Conservation (phyloP, 2,113 vertebrate species). For the Diphyllodes magnificus region DNA sequence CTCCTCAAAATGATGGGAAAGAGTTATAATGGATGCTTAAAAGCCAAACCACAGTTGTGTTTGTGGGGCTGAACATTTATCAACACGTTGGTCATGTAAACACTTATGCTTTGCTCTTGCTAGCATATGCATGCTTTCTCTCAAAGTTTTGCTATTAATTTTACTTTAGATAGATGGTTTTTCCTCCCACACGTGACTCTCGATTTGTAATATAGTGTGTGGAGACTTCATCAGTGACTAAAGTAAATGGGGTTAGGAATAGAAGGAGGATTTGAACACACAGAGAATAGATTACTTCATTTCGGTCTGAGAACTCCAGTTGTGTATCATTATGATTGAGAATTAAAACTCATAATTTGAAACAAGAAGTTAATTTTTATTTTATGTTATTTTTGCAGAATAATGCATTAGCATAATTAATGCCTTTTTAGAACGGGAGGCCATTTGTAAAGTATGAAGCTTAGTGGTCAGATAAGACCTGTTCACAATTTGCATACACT, state of each 20-base stretch:
- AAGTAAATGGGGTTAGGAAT: not conserved
- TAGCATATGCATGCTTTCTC: not conserved
- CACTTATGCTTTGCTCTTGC: not conserved
- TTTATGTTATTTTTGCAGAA: slow-evolving; percentile 5
- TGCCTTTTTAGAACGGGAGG: slow-evolving; percentile 45
- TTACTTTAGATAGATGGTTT: slow-evolving; percentile 29
- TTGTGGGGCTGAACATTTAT: slow-evolving; percentile 21
- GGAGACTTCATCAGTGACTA: not conserved
- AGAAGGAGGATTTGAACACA: not conserved
- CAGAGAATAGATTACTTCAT: slow-evolving; percentile 26
- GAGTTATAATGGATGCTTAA: slow-evolving; percentile 9
- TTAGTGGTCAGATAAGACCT: slow-evolving; percentile 18
- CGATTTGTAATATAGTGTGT: not conserved
- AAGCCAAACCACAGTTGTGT: slow-evolving; percentile 13
- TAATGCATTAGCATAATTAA: slow-evolving; percentile 37
- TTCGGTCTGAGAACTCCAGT: slow-evolving; percentile 34
- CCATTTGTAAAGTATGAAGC: slow-evolving; percentile 53
- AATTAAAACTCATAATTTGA: slow-evolving; percentile 52
- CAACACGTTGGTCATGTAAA: not conserved
- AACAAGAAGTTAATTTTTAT: slow-evolving; percentile 12
- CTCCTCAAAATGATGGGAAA: not conserved
- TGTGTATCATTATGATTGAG: slow-evolving; percentile 29
- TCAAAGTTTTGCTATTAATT: slow-evolving; percentile 45
- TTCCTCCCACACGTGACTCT: slow-evolving; percentile 38
- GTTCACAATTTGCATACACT: not conserved